Conservation (phyloP, 2,797 vertebrate species). For the Diglossa cyanea region DNA sequence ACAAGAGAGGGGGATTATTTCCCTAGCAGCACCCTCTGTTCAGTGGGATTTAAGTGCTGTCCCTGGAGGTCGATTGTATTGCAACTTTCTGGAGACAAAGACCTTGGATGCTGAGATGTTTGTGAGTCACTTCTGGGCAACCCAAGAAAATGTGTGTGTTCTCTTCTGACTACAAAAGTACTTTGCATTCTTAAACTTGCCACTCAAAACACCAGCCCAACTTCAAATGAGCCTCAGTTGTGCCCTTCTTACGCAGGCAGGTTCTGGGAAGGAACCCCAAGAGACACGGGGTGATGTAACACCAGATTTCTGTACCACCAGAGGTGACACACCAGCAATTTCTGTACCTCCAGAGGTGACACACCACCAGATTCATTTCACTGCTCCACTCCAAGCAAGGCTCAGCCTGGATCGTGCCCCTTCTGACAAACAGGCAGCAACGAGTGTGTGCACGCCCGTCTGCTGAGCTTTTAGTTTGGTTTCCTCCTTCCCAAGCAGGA, state of each 20-base stretch:
- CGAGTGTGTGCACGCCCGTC: fast-evolving
- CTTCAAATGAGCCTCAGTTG: not conserved
- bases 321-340: not conserved
- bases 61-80: not conserved
- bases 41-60: not conserved
- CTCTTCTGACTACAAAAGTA: not conserved
- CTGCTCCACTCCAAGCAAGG: not conserved
- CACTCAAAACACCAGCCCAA: not conserved
- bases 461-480: not conserved
- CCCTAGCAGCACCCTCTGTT: not conserved
- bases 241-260: not conserved
- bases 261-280: not conserved
- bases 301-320: not conserved
- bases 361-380: not conserved
- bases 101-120: not conserved
- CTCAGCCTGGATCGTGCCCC: not conserved
- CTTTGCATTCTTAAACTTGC: not conserved
- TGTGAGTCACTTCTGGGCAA: not conserved
- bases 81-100: not conserved
- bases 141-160: not conserved
- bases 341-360: not conserved
- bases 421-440: not conserved
- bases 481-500: not conserved
- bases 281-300: fast-evolving
- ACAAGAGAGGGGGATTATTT: not conserved